Evolutionary conservation across 2,888 invertebrate species (phyloP), one percentile per base, ranked within the genome.

Genomic region (Archaeoteleia sp.): DNA sequence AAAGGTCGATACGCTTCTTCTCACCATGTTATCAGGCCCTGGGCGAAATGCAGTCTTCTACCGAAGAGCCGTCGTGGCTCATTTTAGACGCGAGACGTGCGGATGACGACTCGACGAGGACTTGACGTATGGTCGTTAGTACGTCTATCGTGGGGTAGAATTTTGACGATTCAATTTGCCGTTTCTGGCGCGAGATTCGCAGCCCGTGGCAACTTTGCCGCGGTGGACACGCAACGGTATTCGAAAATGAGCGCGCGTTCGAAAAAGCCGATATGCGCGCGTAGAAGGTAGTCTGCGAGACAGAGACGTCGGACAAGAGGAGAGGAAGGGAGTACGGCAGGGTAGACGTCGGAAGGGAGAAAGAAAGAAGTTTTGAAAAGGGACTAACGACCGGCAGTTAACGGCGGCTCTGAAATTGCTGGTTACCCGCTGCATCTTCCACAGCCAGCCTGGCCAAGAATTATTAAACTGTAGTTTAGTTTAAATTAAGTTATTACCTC

Each of bases 381-480:
- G 84, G 84, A 85, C 85, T 85, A 85, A 85, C 85, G 85, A 85
- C 85, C 85, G 83, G 85, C 85, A 85, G 85, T 85, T 85, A 85
- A 85, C 85, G 84, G 83, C 85, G 85, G 85, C 85, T 84, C 84
- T 81, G 84, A 85, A 85, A 85, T 85, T 85, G 84, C 85, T 76
- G 85, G 85, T 85, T 85, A 83, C 82, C 79, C 78, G 81, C 76
- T 74, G 76, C 77, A 78, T 82, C 81, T 76, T 79, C 80, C 74
- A 76, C 82, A 77, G 79, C 78, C 81, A 75, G 79, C 78, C 75
- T 76, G 79, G 75, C 75, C 76, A 78, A 80, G 85, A 85, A 85
- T 85, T 85, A 85, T 85, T 85, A 85, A 85, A 85, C 85, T 85
- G 85, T 85, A 85, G 85, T 85, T 85, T 85, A 85, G 85, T 85